Base-by-base conservation (phyloP, 2,797 vertebrate species). In the Gadopsis bispinosus region DNA sequence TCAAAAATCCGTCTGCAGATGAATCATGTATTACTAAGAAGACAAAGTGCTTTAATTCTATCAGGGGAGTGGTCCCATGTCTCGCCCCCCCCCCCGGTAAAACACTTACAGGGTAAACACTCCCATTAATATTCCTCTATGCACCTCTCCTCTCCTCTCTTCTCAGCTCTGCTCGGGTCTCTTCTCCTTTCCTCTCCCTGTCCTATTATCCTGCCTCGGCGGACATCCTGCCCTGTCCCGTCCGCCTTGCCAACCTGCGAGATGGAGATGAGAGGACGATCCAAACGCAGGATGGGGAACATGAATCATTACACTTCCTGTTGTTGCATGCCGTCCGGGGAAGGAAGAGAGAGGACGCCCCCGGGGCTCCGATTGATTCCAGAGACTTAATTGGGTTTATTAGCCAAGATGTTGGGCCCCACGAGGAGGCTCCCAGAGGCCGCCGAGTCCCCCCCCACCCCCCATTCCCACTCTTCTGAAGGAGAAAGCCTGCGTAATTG, bases 351-450 rank as follows among this genome's bases (percentile, higher is more conserved):
- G 90, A 92, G 88, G 86, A 92, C 88, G 77, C 92, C 93, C 88
- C 83, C 78, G 73, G 93, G 91, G 87, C 89, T 91, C 86, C 87
- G 87, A 95, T 95, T 94, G 94, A 96, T 95, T 94, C 91, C 80
- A 80, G 86, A 83, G 88, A 91, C 90, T 93, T 94, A 95, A 95
- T 95, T 95, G 93, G 95, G 93, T 95, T 95, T 95, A 95, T 95
- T 95, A 94, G 93, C 91, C 88, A 92, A 95, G 95, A 95, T 92
- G 88, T 92, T 92, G 90, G 92, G 91, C 89, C 88, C 92, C 77
- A 74, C 59, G 67, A 94, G 92, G 90, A 87, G 93, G 89, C 86
- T 94, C 91, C 92, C 89, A 91, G 75, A 92, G 88, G 88, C 90
- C 83, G 50, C 50, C 1, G 64, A 88, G 67, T 26, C 82, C 82